Percentiles rank a stretch among this genome's conserved stretches.
Conservation (phyloP, 1,140 invertebrate species). For the Onthophagus taurus region DNA sequence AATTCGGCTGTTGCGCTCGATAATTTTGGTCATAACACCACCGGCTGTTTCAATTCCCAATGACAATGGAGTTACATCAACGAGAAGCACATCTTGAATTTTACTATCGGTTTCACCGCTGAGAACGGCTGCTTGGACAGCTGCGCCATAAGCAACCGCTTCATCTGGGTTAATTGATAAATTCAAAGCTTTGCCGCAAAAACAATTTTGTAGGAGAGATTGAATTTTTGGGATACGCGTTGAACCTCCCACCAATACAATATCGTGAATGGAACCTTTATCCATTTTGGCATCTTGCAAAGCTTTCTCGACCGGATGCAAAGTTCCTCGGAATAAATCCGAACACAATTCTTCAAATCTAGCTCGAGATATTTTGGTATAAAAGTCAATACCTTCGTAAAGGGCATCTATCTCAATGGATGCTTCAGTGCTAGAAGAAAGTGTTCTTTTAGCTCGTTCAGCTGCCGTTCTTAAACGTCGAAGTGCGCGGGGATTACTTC, state of each 20-base stretch:
- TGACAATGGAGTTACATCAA: slow-evolving; percentile 58
- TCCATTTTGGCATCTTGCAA: slow-evolving; percentile 65
- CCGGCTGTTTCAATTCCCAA: slow-evolving; percentile 54
- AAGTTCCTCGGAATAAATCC: slow-evolving; percentile 50
- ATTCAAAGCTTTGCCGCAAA: slow-evolving; percentile 51
- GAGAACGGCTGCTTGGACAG: slow-evolving; percentile 54
- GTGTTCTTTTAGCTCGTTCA: slow-evolving; percentile 68
- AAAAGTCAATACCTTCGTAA: slow-evolving; percentile 58
- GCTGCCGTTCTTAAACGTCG: slow-evolving; percentile 67
- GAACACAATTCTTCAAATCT: slow-evolving; percentile 55
- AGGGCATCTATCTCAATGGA: slow-evolving; percentile 66
- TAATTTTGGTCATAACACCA: slow-evolving; percentile 55
- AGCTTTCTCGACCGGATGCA: slow-evolving; percentile 56
- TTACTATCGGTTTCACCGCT: slow-evolving; percentile 46
- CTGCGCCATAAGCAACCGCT: slow-evolving; percentile 56
- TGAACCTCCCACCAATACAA: slow-evolving; percentile 71
- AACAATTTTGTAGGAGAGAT: slow-evolving; percentile 51
- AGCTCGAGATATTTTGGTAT: slow-evolving; percentile 49
- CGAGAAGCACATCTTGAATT: slow-evolving; percentile 61
- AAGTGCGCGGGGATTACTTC: slow-evolving; percentile 41
- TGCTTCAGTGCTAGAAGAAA: slow-evolving; percentile 68
- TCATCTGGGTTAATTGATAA: slow-evolving; percentile 61
- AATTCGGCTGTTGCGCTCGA: slow-evolving; percentile 51
- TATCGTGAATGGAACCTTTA: slow-evolving; percentile 61
- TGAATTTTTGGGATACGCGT: slow-evolving; percentile 61